These are phyloP conservation scores for Ictalurus punctatus DNA, from an alignment of 2,113 vertebrate species.

Conservation along the genomic window DNA sequence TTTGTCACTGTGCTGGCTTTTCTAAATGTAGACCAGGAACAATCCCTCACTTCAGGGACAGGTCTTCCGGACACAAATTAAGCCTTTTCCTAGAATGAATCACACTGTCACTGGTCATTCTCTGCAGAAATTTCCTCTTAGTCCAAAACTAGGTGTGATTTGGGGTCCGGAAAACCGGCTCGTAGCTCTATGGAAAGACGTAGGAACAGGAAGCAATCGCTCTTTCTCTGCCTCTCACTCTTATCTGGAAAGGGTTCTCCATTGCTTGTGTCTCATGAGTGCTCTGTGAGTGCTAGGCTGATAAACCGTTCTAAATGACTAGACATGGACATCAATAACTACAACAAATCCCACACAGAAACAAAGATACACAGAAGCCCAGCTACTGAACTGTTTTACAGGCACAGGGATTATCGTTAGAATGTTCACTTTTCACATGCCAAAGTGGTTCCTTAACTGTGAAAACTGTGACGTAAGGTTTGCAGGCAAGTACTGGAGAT, in stretches of 20 bases:
- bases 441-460: slow-evolving; percentile 12
- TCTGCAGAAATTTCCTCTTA: slow-evolving; percentile 17
- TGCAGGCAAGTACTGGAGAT: neutral
- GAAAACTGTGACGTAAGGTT: slow-evolving; percentile 2
- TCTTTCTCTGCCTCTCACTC: slow-evolving; percentile 45
- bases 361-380: slow-evolving; percentile 35
- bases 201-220: slow-evolving; percentile 45
- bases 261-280: slow-evolving; percentile 56
- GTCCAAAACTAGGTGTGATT: slow-evolving; percentile 21
- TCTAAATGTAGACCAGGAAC: slow-evolving; percentile 22
- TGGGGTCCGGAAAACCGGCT: slow-evolving; percentile 30
- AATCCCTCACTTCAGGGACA: slow-evolving; percentile 30
- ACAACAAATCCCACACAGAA: slow-evolving; percentile 42
- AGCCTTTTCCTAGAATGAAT: slow-evolving; percentile 40
- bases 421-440: neutral
- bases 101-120: slow-evolving; percentile 43
- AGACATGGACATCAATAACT: slow-evolving; percentile 44
- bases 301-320: slow-evolving; percentile 53
- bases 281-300: slow-evolving; percentile 49
- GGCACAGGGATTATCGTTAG: slow-evolving; percentile 10
- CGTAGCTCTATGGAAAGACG: neutral
- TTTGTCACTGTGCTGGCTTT: slow-evolving; percentile 20
- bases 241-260: slow-evolving; percentile 52
- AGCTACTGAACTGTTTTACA: slow-evolving; percentile 32
- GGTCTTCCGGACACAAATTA: slow-evolving; percentile 38